Conservation (phyloP, 2,113 vertebrate species). For the Pseudonaja textilis region DNA sequence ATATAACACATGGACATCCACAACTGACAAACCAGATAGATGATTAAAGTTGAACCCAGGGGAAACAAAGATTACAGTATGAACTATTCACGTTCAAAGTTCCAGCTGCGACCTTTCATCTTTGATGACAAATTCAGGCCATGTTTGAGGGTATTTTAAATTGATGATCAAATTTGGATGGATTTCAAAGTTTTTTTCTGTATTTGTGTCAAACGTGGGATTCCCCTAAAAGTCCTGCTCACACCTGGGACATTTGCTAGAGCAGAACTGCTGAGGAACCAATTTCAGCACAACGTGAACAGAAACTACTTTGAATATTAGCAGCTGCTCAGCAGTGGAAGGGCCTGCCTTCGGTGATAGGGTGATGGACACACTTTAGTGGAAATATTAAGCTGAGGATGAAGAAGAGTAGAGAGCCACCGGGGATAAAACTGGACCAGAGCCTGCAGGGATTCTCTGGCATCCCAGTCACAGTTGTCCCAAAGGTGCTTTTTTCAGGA, state of each 20-base stretch:
- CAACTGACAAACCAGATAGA: neutral
- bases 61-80: neutral
- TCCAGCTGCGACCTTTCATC: neutral
- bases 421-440: neutral
- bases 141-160: neutral
- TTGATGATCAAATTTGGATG: neutral
- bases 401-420: neutral
- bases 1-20: neutral
- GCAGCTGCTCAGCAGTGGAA: neutral
- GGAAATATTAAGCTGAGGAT: neutral
- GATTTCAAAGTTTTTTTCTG: neutral
- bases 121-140: neutral
- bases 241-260: neutral
- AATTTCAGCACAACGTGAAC: neutral
- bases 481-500: too few relatives aligned
- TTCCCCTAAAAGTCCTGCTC: neutral
- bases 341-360: neutral
- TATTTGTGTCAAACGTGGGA: neutral
- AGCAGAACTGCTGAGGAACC: neutral
- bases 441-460: neutral
- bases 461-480: neutral
- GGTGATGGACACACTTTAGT: neutral
- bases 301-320: neutral
- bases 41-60: neutral
- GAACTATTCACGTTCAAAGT: neutral